These are phyloP conservation scores for Pomatostomus ruficeps DNA, from an alignment of 2,113 vertebrate species.

Conservation along the genomic window DNA sequence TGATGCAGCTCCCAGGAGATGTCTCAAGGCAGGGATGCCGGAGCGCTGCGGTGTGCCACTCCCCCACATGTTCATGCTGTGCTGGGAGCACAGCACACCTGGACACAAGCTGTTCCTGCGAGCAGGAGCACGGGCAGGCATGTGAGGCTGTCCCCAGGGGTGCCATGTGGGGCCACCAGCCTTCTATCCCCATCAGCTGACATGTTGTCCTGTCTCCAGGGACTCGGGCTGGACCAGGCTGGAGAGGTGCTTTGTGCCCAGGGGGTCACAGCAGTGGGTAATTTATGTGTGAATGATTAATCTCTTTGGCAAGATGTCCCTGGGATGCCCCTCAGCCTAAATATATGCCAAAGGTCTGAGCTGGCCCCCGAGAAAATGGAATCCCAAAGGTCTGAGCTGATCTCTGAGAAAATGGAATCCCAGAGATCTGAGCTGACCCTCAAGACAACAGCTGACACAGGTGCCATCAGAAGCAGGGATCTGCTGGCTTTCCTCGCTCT, in stretches of 20 bases:
- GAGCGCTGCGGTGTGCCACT: background rate
- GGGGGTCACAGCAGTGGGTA: background rate
- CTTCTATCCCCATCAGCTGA: background rate
- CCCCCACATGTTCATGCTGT: background rate
- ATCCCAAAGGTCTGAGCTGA: background rate
- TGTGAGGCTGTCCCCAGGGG: background rate
- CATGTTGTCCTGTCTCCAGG: background rate
- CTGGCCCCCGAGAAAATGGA: background rate
- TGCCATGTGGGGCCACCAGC: background rate
- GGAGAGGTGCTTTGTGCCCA: background rate
- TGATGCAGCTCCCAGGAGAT: background rate
- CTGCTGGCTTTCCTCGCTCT: background rate
- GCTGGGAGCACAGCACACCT: background rate
- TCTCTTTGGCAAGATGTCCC: background rate
- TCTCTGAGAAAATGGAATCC: background rate
- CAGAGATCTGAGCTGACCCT: background rate
- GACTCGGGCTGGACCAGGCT: background rate
- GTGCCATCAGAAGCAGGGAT: background rate
- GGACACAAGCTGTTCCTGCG: conserved; percentile 23
- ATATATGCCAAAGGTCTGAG: background rate
- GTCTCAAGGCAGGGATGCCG: background rate
- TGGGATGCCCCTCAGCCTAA: background rate
- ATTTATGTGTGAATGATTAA: background rate
- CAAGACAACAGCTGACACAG: background rate
- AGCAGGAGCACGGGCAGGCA: background rate